These are phyloP conservation scores for Antrozous pallidus DNA, from an alignment of 2,797 vertebrate species.

Conservation along the genomic window DNA sequence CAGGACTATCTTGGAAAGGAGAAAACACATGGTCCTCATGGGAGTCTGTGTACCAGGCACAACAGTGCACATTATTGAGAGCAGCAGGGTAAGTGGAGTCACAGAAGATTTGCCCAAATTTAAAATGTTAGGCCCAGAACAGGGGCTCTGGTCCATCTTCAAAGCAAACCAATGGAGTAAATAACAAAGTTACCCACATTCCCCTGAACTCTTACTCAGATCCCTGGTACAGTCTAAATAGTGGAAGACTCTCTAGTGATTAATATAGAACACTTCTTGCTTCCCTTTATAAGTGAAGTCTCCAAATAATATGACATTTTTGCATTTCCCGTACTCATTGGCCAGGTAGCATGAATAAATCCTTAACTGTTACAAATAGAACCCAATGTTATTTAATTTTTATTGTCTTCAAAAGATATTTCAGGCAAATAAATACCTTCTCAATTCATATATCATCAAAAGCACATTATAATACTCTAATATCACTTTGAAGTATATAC, in stretches of 20 bases:
- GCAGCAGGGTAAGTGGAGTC: not conserved
- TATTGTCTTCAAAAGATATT: not conserved
- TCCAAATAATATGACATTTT: not conserved
- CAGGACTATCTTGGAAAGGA: not conserved
- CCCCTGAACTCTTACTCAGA: not conserved
- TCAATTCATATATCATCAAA: not conserved
- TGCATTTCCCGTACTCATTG: rapidly evolving
- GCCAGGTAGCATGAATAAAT: not conserved
- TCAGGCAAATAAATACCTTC: not conserved
- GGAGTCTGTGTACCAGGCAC: not conserved
- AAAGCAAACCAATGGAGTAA: not conserved
- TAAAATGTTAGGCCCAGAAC: not conserved
- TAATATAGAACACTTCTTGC: not conserved
- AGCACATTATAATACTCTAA: not conserved
- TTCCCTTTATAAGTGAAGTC: not conserved
- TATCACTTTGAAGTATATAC: not conserved
- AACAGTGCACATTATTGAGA: not conserved
- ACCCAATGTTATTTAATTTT: not conserved
- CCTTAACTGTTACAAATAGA: not conserved
- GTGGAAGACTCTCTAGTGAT: not conserved
- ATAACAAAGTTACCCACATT: not conserved
- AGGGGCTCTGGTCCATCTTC: not conserved
- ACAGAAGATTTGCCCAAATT: not conserved
- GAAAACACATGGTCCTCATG: not conserved
- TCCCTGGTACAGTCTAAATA: not conserved